Percentiles rank a stretch among this genome's conserved stretches.
Conservation (phyloP, 2,888 invertebrate species). For the Ichneumon xanthorius region DNA sequence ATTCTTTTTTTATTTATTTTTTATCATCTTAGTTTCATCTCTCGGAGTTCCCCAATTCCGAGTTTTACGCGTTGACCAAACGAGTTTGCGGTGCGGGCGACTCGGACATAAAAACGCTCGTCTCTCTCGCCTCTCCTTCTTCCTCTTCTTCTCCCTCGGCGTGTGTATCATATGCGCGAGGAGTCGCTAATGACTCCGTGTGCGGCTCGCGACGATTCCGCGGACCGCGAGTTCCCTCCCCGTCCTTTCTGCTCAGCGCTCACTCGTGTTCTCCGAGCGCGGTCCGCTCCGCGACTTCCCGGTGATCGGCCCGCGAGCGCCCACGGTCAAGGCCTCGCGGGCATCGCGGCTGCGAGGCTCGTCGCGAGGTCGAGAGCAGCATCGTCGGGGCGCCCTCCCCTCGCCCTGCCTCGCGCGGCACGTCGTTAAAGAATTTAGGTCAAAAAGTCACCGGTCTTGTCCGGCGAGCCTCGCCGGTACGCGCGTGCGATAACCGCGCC, state of each 20-base stretch:
- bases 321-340: conserved; percentile 82
- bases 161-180: conserved; percentile 40
- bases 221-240: conserved; percentile 23
- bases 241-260: background rate
- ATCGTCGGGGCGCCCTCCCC: conserved; percentile 24
- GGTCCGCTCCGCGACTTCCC: conserved; percentile 61
- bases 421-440: conserved; percentile 83
- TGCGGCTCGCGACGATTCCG: conserved; percentile 33
- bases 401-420: conserved; percentile 60
- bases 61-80: conserved; percentile 63
- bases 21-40: conserved; percentile 19
- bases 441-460: conserved; percentile 82
- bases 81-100: conserved; percentile 61
- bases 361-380: conserved; percentile 67
- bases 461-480: conserved; percentile 64
- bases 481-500: conserved; percentile 69
- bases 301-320: conserved; percentile 56
- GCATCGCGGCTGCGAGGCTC: conserved; percentile 56
- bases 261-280: background rate
- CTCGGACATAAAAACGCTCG: conserved; percentile 54
- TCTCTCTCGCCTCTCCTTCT: conserved; percentile 33
- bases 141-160: conserved; percentile 51
- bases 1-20: conserved; percentile 22
- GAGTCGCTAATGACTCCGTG: conserved; percentile 53
- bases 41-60: conserved; percentile 61